Evolutionary conservation across 2,113 vertebrate genomes (phyloP).

Genomic region (Aplodontia rufa): DNA sequence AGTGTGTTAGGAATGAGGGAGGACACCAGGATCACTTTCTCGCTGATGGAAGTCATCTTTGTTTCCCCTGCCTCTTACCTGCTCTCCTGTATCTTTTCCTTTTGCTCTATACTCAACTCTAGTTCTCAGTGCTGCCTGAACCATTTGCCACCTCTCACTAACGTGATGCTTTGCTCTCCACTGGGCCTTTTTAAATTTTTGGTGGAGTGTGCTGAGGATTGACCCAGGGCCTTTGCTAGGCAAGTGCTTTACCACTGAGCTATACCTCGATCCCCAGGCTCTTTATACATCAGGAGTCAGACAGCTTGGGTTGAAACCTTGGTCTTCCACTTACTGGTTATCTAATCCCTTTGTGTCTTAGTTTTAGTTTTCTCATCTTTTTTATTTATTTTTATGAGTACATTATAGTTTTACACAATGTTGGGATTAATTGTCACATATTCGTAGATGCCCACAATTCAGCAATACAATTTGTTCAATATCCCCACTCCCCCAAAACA

Average conservation of each 20-base stretch:
- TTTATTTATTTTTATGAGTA: too few relatives aligned
- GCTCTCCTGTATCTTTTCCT: not conserved
- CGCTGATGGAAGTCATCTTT: not conserved
- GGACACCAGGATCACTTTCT: not conserved
- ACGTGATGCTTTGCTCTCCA: not conserved
- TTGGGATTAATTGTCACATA: too few relatives aligned
- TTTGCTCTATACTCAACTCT: not conserved
- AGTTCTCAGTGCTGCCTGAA: not conserved
- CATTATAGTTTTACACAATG: too few relatives aligned
- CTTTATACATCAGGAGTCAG: not conserved
- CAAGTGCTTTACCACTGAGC: not conserved
- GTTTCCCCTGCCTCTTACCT: not conserved
- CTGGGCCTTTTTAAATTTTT: not conserved
- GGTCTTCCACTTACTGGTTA: too few relatives aligned
- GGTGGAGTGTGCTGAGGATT: not conserved
- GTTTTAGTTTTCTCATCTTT: too few relatives aligned
- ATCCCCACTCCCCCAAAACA: too few relatives aligned
- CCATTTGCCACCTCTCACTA: not conserved
- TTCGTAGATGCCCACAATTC: too few relatives aligned
- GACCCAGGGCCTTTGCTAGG: not conserved
- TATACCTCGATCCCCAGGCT: not conserved
- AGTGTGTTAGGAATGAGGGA: not conserved
- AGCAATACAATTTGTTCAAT: too few relatives aligned
- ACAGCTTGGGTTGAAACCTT: not conserved
- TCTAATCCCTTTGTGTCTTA: too few relatives aligned